phyloP scores from a whole-genome alignment of 2,888 invertebrate genomes.

The Colletes collaris region DNA sequence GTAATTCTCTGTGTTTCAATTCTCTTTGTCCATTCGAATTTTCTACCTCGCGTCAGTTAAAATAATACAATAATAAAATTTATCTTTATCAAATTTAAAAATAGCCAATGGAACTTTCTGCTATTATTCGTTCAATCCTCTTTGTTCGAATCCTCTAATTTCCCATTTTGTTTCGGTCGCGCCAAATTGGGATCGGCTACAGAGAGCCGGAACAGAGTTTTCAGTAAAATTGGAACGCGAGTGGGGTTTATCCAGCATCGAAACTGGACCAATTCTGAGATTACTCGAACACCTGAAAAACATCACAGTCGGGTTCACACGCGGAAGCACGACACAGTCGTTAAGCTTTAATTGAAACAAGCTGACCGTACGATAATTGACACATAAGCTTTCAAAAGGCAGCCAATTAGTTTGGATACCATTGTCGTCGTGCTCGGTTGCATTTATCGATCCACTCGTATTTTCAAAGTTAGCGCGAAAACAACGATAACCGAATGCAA shows the following conservation, averaged over 20 bases:
- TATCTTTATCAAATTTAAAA: too few species aligned
- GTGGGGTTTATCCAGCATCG: conserved; percentile 11
- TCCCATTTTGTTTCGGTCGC: too few species aligned
- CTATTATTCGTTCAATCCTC: too few species aligned
- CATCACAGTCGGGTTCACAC: conserved; percentile 32
- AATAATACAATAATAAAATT: too few species aligned
- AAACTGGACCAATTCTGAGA: neutral
- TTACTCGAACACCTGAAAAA: conserved; percentile 44
- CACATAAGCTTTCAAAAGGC: conserved; percentile 57
- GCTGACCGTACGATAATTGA: conserved; percentile 62
- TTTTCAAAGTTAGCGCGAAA: conserved; percentile 39
- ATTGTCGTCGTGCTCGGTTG: conserved; percentile 59
- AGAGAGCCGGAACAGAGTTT: too few species aligned
- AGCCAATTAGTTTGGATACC: conserved; percentile 60
- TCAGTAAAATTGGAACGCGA: conserved; percentile 13
- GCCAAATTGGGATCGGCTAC: too few species aligned
- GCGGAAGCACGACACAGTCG: conserved; percentile 43
- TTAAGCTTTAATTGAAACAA: conserved; percentile 57
- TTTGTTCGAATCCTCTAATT: too few species aligned
- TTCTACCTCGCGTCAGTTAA: too few species aligned
- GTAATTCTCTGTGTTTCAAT: too few species aligned
- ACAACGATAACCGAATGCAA: conserved; percentile 35
- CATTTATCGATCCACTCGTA: conserved; percentile 57
- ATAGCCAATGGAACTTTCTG: too few species aligned
- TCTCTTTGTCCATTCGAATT: too few species aligned